These are phyloP conservation scores for Ctenoplectra terminalis DNA, from an alignment of 1,140 invertebrate species.

Conservation along the genomic window DNA sequence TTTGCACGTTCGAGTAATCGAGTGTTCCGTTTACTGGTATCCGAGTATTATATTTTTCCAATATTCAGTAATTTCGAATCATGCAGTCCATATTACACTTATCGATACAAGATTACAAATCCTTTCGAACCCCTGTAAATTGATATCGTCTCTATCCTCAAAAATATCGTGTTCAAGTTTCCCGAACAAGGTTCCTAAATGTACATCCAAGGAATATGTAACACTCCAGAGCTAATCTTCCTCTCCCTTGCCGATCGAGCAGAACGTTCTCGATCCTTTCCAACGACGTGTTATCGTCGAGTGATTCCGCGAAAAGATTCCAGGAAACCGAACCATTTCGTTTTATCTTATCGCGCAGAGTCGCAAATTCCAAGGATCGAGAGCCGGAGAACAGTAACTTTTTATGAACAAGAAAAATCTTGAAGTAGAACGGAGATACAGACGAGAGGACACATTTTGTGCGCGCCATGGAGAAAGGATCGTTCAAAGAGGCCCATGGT, in stretches of 20 bases:
- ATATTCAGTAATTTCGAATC: neutral
- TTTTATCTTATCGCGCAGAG: conserved; percentile 1
- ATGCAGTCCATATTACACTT: neutral
- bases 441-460: conserved; percentile 2
- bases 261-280: neutral
- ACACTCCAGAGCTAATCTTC: neutral
- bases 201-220: neutral
- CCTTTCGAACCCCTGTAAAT: too few species aligned
- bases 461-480: neutral
- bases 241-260: neutral
- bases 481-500: conserved; percentile 25
- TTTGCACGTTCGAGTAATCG: neutral
- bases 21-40: neutral
- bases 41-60: neutral
- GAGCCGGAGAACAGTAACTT: neutral
- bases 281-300: conserved; percentile 1
- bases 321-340: neutral
- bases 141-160: too few species aligned
- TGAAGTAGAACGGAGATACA: conserved; percentile 31
- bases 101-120: too few species aligned
- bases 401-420: conserved; percentile 25
- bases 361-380: conserved; percentile 10
- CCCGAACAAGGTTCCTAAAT: neutral
- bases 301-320: neutral
- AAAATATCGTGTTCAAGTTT: too few species aligned